These are phyloP conservation scores for Panagrolaimus sp. DNA, from an alignment of 1,140 invertebrate genomes.

Conservation along the genomic window DNA sequence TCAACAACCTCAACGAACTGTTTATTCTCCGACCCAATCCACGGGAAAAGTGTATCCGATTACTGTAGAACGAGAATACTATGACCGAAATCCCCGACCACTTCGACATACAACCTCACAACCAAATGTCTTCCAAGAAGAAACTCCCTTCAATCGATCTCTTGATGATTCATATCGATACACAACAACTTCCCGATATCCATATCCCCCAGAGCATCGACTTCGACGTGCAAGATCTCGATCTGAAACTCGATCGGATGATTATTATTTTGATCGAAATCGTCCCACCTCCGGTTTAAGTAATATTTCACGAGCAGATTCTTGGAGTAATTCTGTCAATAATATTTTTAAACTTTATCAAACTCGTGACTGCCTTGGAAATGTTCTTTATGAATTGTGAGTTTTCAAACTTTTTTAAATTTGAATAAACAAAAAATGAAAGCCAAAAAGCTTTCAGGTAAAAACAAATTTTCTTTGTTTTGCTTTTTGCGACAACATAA, in stretches of 20 bases:
- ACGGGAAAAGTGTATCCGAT: too few species aligned
- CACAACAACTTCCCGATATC: background rate
- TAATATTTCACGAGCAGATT: background rate
- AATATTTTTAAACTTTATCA: constrained; percentile 35
- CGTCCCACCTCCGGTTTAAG: constrained; percentile 16
- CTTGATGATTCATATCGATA: background rate
- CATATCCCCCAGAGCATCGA: background rate
- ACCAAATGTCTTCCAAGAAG: background rate
- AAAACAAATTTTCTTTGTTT: too few species aligned
- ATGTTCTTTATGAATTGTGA: constrained; percentile 32
- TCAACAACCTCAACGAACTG: too few species aligned
- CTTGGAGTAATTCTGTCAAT: constrained; percentile 9
- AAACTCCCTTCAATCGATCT: background rate
- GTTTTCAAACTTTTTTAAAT: constrained; percentile 10
- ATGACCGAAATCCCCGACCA: background rate
- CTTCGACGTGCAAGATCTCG: constrained; percentile 19
- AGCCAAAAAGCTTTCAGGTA: too few species aligned
- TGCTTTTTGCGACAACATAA: too few species aligned
- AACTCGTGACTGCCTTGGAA: constrained; percentile 34
- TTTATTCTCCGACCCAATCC: too few species aligned
- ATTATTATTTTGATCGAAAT: background rate
- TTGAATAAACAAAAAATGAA: too few species aligned
- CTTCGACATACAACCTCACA: background rate
- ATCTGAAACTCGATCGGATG: background rate
- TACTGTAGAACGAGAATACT: background rate